Evolutionary conservation across 37 sponge, comb jelly and placozoan genomes (phyloP).

Genomic region (Cliona cf. orientalis): DNA sequence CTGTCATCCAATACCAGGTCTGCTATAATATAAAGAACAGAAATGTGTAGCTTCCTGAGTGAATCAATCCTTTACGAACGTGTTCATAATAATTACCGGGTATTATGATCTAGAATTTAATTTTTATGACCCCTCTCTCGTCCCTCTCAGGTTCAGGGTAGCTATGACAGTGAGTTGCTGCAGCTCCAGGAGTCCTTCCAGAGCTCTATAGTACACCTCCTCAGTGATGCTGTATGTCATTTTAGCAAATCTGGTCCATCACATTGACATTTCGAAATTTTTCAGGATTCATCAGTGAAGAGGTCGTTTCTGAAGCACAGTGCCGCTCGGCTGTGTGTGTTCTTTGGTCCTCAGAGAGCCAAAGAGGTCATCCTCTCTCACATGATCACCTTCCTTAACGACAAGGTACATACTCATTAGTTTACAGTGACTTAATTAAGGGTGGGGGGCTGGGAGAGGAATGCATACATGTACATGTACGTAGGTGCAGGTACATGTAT

Average conservation of each 20-base stretch:
- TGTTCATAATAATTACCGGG: not conserved
- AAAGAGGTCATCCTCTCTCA: slow-evolving; percentile 97
- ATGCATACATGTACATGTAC: too few relatives aligned
- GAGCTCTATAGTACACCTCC: slow-evolving; percentile 63
- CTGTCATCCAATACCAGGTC: slow-evolving; percentile 57
- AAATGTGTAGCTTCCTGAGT: not conserved
- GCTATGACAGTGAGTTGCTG: slow-evolving; percentile 77
- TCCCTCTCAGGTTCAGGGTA: slow-evolving; percentile 49
- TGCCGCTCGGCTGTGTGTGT: slow-evolving; percentile 84
- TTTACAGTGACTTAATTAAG: not conserved
- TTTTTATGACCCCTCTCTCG: too few relatives aligned
- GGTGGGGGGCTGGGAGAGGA: too few relatives aligned
- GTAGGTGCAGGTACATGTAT: not conserved
- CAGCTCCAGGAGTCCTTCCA: slow-evolving; percentile 73
- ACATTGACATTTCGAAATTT: not conserved
- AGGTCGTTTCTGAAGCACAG: slow-evolving; percentile 79
- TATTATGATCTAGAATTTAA: not conserved
- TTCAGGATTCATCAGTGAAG: slow-evolving; percentile 86
- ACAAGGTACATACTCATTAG: slow-evolving; percentile 72
- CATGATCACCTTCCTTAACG: slow-evolving; percentile 97
- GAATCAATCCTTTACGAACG: not conserved
- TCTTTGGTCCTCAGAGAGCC: slow-evolving; percentile 97
- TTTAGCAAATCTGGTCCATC: not conserved
- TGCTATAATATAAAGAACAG: not conserved
- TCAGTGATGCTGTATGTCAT: slow-evolving; percentile 73